phyloP scores from a whole-genome alignment of 2,797 vertebrate species.

The Platyrinchus mystaceus region DNA sequence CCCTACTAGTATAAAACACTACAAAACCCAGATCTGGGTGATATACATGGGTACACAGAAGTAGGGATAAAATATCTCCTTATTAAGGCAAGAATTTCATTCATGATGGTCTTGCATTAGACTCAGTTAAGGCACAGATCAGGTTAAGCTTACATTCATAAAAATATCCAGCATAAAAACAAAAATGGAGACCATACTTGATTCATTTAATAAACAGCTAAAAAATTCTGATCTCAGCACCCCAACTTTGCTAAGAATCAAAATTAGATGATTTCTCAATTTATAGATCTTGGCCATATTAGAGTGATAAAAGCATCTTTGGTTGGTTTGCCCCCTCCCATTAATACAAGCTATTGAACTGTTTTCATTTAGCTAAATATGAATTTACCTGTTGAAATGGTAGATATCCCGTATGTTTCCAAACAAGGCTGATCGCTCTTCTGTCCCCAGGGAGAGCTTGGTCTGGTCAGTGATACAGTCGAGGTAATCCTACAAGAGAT shows the following conservation, averaged over 20 bases:
- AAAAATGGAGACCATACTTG: background rate
- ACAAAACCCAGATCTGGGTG: background rate
- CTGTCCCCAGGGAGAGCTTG: conserved; percentile 84
- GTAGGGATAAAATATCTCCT: background rate
- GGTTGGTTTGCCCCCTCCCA: background rate
- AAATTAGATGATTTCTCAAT: background rate
- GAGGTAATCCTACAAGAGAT: conserved; percentile 89
- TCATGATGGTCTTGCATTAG: background rate
- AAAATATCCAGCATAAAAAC: background rate
- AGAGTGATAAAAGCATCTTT: background rate
- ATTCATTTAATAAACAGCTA: background rate
- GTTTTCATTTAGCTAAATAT: background rate
- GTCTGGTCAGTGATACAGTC: conserved; percentile 91
- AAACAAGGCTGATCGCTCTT: conserved; percentile 91
- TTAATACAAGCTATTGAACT: background rate
- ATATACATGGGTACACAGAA: background rate
- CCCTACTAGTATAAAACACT: background rate
- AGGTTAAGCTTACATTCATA: background rate
- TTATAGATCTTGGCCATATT: background rate
- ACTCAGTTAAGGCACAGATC: background rate
- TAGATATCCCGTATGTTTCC: conserved; percentile 97
- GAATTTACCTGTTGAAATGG: conserved; percentile 90
- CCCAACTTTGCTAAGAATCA: background rate
- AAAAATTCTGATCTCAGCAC: background rate
- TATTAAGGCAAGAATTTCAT: background rate